Percentiles rank a stretch among this genome's conserved stretches.
Conservation (phyloP, 2,113 vertebrate genomes). For the Pterocles orientalis region DNA sequence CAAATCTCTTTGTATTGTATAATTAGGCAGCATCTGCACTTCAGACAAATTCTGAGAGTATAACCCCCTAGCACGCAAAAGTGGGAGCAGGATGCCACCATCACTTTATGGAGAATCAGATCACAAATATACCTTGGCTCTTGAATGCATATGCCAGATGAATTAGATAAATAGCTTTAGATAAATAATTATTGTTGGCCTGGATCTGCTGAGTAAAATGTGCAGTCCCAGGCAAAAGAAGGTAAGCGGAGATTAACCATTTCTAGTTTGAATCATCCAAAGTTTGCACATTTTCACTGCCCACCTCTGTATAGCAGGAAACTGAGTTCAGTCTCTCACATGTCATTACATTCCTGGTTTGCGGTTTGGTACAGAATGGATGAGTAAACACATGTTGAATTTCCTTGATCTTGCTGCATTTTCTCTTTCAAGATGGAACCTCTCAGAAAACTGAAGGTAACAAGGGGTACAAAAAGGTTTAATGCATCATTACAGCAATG, state of each 20-base stretch:
- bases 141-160: background rate
- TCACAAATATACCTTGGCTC: background rate
- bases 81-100: background rate
- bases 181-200: background rate
- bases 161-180: background rate
- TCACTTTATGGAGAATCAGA: background rate
- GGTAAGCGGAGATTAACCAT: background rate
- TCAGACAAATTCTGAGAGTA: background rate
- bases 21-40: background rate
- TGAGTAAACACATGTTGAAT: background rate
- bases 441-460: background rate
- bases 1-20: background rate
- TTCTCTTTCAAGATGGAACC: background rate
- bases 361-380: background rate
- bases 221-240: background rate
- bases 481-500: background rate
- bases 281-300: background rate
- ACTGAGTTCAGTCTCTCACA: background rate
- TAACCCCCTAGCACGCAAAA: background rate
- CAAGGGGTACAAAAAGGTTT: background rate
- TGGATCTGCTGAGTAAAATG: background rate
- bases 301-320: background rate
- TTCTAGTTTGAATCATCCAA: background rate
- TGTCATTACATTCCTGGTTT: background rate
- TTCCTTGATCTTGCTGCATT: background rate